phyloP scores from a whole-genome alignment of 2,797 vertebrate species.

The Eulemur albifrons region DNA sequence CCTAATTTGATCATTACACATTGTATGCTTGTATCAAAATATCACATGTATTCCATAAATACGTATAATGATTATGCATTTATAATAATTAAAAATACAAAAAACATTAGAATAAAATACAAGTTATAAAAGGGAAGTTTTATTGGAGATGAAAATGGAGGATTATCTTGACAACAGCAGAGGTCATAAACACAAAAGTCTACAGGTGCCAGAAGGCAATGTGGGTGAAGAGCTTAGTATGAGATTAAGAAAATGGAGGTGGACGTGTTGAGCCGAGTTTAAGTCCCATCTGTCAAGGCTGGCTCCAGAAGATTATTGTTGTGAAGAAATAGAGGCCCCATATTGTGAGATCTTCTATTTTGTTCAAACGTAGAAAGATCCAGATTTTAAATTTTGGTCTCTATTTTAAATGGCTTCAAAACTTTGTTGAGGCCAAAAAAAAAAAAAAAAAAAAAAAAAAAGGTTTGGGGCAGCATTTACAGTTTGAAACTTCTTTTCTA shows the following conservation, averaged over 20 bases:
- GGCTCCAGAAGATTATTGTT: neutral
- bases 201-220: neutral
- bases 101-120: neutral
- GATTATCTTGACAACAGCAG: neutral
- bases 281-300: neutral
- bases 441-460: neutral
- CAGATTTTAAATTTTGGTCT: neutral
- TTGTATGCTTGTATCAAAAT: neutral
- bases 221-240: neutral
- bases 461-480: neutral
- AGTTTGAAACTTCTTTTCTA: neutral
- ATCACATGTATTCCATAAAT: neutral
- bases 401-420: neutral
- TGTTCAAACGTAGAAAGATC: neutral
- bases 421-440: neutral
- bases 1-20: neutral
- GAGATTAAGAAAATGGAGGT: neutral
- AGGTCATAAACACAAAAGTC: neutral
- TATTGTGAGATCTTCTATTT: neutral
- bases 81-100: neutral
- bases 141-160: neutral
- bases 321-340: neutral
- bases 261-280: neutral
- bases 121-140: neutral
- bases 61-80: neutral